Evolutionary conservation across 2,113 vertebrate species (phyloP), one percentile per base, ranked within the genome.

Genomic region (Scytalopus superciliaris): DNA sequence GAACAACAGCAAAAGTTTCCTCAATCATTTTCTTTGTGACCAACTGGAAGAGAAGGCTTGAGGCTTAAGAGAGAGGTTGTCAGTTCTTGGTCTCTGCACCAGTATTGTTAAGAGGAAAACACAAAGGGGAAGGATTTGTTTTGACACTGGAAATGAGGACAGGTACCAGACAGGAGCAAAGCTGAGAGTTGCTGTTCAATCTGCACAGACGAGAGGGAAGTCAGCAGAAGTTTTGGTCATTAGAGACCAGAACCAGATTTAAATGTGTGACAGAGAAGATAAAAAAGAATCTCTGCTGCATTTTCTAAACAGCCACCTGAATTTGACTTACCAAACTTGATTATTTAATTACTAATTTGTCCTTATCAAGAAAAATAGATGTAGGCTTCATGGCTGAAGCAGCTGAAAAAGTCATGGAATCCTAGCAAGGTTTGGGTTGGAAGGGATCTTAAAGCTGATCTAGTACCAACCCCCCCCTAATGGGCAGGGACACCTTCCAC

Each of bases 211-310:
- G 44, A 93, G 42, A 0, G 2, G 89, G 44, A 39, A 86, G 33
- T 50, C 66, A 59, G 42, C n/a, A 42, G 19, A 24, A 60, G 31
- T 39, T 87, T 70, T 47, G 49, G 15, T 62, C 23, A 2, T 25
- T 56, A 45, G 67, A 50, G 33, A 40, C 30, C 17, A 76, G 24
- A 70, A 83, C 3, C 31, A 44, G 42, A 42, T 42, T 47, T 57
- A 75, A 62, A 39, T 0, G 0, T 18, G 7, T 31, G 17, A n/a
- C 42, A 19, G 2, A 47, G 7, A 9, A 47, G 12, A 33, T 50
- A 25, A 27, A 75, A 60, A 69, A 14, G 4, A 45, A 42, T 17
- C 35, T 33, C 7, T 33, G 9, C 2, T 45, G 4, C 19, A 27
- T 63, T 73, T 84, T 23, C 47, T 68, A 67, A 42, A 45, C 12